These are phyloP conservation scores for Hypotaenidia okinawae DNA, from an alignment of 2,797 vertebrate species.

Conservation along the genomic window DNA sequence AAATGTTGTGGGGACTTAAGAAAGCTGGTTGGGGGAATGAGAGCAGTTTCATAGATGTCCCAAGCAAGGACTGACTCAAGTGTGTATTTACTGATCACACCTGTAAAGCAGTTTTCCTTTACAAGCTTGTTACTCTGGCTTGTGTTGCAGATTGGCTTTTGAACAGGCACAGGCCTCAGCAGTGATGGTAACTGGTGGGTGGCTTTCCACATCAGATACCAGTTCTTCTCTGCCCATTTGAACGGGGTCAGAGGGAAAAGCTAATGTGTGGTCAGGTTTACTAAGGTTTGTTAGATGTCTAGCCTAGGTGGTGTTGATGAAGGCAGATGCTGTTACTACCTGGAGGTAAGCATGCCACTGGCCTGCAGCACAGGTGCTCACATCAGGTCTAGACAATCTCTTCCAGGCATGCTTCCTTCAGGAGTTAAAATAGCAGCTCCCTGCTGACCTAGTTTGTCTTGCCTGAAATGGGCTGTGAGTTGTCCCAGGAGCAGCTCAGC, in stretches of 20 bases:
- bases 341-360: neutral
- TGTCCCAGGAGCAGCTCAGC: neutral
- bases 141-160: neutral
- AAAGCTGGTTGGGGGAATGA: neutral
- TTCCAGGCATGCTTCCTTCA: neutral
- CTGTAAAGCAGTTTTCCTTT: neutral
- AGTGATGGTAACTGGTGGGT: neutral
- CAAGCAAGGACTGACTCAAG: neutral
- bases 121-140: neutral
- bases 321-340: neutral
- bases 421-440: neutral
- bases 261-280: neutral
- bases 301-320: neutral
- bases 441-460: neutral
- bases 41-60: neutral
- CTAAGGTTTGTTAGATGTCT: neutral
- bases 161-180: neutral
- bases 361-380: neutral
- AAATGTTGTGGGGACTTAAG: neutral
- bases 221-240: neutral
- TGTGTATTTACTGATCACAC: neutral
- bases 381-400: neutral
- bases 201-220: neutral
- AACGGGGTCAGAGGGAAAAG: neutral
- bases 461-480: neutral